Base-by-base conservation (phyloP, 1,140 invertebrate genomes). In the Amphibalanus amphitrite region DNA sequence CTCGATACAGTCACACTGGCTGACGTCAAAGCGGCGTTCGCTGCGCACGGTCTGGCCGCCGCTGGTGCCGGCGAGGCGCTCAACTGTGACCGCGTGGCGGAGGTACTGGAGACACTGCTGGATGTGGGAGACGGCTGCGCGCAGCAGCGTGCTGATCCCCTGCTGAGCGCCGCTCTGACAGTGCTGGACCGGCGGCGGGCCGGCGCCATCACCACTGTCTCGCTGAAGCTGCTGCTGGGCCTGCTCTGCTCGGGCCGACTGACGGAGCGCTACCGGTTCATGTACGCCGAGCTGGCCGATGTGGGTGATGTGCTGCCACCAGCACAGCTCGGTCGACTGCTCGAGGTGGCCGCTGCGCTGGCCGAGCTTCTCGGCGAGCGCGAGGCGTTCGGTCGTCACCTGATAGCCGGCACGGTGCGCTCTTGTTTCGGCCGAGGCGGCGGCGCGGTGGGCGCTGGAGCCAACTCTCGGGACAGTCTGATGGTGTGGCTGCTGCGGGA, bases 201-300 rank as follows among this genome's bases (percentile, higher is more conserved):
- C 72, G 81, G 82, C 28, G 81, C 77, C 76, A 78, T 86, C 69
- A 79, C 80, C 75, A 83, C 88, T 0, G 74, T 84, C 69, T 83
- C 84, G 74, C 82, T 85, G 1, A 88, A 88, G 79, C 81, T 86
- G 0, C 77, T 84, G 8, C 79, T 89, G n/a, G 84, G 83, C 33
- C 78, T 86, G 30, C 76, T 89, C 71, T 85, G 85, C 76, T 81
- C 82, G 71, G 84, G 83, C 64, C 78, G 82, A n/a, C 78, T 85
- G n/a, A 75, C 79, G 47, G 85, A 87, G 64, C 86, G 88, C 77
- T 87, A 87, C 80, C 78, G 80, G 72, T 87, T 84, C 64, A 79
- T 89, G 47, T 87, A 87, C 74, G 81, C 82, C 71, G 83, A 85
- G 74, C 81, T 86, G 74, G 82, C 85, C 28, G 87, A 88, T 76